Base-by-base conservation (phyloP, 1,140 invertebrate genomes). In the Nasonia giraulti region DNA sequence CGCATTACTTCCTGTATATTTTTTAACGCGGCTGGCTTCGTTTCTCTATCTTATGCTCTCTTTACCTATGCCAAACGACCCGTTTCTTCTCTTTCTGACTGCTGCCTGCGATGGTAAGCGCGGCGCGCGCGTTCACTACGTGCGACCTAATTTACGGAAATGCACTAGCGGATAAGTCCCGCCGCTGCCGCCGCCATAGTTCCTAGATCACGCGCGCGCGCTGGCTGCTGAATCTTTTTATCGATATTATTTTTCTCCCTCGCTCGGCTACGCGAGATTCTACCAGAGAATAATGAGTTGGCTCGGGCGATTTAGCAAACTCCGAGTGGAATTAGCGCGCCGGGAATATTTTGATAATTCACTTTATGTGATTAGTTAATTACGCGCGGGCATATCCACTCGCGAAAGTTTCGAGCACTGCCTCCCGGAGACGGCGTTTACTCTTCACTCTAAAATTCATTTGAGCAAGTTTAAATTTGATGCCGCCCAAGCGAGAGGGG, bases 111-210 rank as follows among this genome's bases (percentile, higher is more conserved):
- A n/a, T 5, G 14, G 17, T 27, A 14, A 20, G 50, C 50, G 33
- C 33, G 5, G 33, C 33, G 33, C 33, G 33, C 33, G 17, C 55
- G 55, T 62, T n/a, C 10, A 2, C 75, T 77, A 50, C 55, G 23
- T 20, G 17, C 55, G 47, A 79, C 55, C 55, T 79, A 79, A 79
- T 79, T 79, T 66, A 17, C n/a, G 12, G 55, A 62, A 62, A 62
- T 62, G n/a, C 55, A n/a, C 55, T 62, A 62, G 20, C 20, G 55
- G 7, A n/a, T 7, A 7, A 62, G 55, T 62, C 55, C 6, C 55
- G 20, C 0, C 20, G 17, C n/a, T n/a, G n/a, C 40, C 20, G 55
- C 20, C 17, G 37, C 1, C 27, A 37, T 37, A 55, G 50, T 55
- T 55, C 14, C 14, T 5, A 17, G 14, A 55, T 55, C 33, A 44